Evolutionary conservation across 2,797 vertebrate genomes (phyloP).

Genomic region (Esox lucius): DNA sequence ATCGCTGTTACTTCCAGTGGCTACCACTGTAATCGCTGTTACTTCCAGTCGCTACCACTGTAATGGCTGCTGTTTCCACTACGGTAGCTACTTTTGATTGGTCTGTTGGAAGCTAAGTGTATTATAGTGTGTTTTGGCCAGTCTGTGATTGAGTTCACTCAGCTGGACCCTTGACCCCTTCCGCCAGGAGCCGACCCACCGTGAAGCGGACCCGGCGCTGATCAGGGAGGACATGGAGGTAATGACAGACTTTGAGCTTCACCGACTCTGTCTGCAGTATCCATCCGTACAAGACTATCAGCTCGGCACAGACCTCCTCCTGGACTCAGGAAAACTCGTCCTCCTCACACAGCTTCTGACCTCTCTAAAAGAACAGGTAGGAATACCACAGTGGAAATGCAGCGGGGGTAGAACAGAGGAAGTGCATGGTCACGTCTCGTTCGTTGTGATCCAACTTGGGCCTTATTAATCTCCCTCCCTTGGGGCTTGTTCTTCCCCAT

Average conservation of each 20-base stretch:
- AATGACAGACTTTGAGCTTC: constrained; percentile 86
- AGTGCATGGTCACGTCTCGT: not conserved
- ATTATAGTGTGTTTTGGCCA: not conserved
- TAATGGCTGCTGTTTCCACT: not conserved
- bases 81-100: not conserved
- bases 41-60: too few relatives aligned
- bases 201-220: constrained; percentile 81
- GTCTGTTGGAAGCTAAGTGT: not conserved
- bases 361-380: constrained; percentile 76
- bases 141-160: not conserved
- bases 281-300: constrained; percentile 68
- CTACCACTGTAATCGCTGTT: too few relatives aligned
- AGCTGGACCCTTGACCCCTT: not conserved
- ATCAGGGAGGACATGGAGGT: constrained; percentile 88
- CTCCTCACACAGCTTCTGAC: constrained; percentile 73
- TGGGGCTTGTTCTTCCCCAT: not conserved
- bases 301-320: constrained; percentile 76
- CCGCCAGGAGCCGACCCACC: constrained; percentile 81
- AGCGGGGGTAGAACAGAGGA: not conserved
- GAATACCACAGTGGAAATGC: not conserved
- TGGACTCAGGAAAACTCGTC: constrained; percentile 85
- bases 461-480: not conserved
- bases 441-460: not conserved
- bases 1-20: not conserved
- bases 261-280: constrained; percentile 82